phyloP scores from a whole-genome alignment of 2,888 invertebrate species.

The Sinopyrophorus schimmeli region DNA sequence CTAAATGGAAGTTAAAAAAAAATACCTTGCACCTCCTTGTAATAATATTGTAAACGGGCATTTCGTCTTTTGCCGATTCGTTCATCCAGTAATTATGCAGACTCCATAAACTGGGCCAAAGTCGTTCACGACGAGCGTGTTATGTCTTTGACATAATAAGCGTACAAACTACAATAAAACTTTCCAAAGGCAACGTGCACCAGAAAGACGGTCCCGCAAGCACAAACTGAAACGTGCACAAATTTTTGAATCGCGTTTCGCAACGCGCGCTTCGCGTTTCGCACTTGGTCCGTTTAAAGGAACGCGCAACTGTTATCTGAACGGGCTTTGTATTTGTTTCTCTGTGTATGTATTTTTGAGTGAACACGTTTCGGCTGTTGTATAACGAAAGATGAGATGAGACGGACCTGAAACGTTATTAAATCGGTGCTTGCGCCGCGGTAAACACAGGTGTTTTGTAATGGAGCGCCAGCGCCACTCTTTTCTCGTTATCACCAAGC shows the following conservation, averaged over 20 bases:
- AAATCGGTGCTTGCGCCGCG: slow-evolving; percentile 16
- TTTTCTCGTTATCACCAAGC: slow-evolving; percentile 16
- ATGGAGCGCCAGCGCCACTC: slow-evolving; percentile 19
- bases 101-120: slow-evolving; percentile 26
- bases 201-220: slow-evolving; percentile 14
- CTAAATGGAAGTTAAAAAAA: background rate
- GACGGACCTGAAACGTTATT: slow-evolving; percentile 2
- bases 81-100: slow-evolving; percentile 23
- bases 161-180: slow-evolving; percentile 28
- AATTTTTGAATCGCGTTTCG: slow-evolving; percentile 9
- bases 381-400: background rate
- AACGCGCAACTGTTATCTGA: slow-evolving; percentile 2
- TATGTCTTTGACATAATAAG: slow-evolving; percentile 30
- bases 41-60: slow-evolving; percentile 67
- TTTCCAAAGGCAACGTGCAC: slow-evolving; percentile 28
- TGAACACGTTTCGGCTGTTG: too few relatives aligned
- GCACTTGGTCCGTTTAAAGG: background rate
- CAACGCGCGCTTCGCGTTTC: background rate
- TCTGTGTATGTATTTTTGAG: too few relatives aligned
- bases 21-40: slow-evolving; percentile 65
- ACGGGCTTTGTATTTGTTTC: too few relatives aligned
- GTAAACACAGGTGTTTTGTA: slow-evolving; percentile 27
- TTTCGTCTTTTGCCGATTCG: slow-evolving; percentile 38
- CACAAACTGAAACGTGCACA: slow-evolving; percentile 25
- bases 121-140: slow-evolving; percentile 24